A percentile compares a stretch with the other conserved stretches of the same genome.
These are phyloP conservation scores for Desmodus rotundus DNA, from an alignment of 2,113 vertebrate species.

Conservation along the genomic window DNA sequence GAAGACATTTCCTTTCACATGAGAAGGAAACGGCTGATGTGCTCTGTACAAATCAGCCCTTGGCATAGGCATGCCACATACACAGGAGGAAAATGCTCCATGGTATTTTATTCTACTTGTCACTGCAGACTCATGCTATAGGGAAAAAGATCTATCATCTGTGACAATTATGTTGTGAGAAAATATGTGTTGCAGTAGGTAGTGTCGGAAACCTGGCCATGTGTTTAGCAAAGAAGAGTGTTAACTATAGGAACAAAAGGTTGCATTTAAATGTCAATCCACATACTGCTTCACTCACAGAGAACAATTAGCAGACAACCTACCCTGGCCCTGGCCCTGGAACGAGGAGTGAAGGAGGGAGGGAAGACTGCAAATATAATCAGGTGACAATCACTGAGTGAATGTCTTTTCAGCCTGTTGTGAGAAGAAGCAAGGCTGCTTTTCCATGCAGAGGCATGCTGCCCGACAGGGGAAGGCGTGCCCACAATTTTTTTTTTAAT, in stretches of 20 bases:
- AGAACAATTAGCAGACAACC: not conserved
- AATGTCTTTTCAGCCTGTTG: not conserved
- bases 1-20: not conserved
- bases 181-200: not conserved
- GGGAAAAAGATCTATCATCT: slow-evolving; percentile 21
- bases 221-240: not conserved
- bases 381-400: not conserved
- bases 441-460: not conserved
- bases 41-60: not conserved
- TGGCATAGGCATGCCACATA: not conserved
- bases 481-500: not conserved
- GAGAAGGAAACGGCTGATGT: not conserved
- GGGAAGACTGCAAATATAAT: not conserved
- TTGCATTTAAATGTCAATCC: not conserved
- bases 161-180: not conserved
- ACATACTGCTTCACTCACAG: not conserved
- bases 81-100: not conserved
- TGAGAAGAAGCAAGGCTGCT: not conserved
- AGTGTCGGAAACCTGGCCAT: not conserved
- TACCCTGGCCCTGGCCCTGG: not conserved
- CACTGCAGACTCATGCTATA: not conserved
- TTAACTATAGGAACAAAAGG: not conserved
- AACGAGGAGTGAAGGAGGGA: not conserved
- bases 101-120: not conserved
- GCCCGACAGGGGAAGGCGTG: not conserved